Evolutionary conservation across 2,888 invertebrate genomes (phyloP).

Genomic region (Pelosia muscerda): DNA sequence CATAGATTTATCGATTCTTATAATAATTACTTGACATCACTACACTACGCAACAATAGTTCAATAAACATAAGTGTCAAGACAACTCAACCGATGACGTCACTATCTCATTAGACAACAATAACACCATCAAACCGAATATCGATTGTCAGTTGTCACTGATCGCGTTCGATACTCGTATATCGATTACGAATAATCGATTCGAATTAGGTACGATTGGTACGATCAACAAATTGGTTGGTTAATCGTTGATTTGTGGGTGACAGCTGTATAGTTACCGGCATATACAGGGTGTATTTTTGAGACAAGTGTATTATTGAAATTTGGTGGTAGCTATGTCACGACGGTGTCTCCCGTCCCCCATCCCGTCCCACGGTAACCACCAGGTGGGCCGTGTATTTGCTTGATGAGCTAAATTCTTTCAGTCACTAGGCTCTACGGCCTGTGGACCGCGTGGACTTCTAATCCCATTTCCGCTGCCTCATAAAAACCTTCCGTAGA

Average conservation of each 20-base stretch:
- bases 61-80: conserved; percentile 35
- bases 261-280: no score
- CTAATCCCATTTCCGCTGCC: no score
- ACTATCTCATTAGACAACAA: conserved; percentile 44
- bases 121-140: conserved; percentile 46
- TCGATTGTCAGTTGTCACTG: conserved; percentile 53
- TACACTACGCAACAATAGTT: conserved; percentile 32
- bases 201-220: conserved; percentile 33
- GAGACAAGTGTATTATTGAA: no score
- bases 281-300: no score
- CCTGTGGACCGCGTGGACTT: no score
- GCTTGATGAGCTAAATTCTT: no score
- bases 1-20: conserved; percentile 12
- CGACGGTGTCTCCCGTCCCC: no score
- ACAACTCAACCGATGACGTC: conserved; percentile 38
- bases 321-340: no score
- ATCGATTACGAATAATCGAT: conserved; percentile 47
- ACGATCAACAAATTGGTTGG: conserved; percentile 44
- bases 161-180: conserved; percentile 46
- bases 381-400: no score
- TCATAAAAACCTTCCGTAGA: no score
- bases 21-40: conserved; percentile 16
- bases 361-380: no score
- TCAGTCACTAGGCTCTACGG: no score
- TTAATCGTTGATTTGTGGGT: conserved; percentile 41